Evolutionary conservation across 1,140 invertebrate species (phyloP).

Genomic region (Trialeurodes vaporariorum): DNA sequence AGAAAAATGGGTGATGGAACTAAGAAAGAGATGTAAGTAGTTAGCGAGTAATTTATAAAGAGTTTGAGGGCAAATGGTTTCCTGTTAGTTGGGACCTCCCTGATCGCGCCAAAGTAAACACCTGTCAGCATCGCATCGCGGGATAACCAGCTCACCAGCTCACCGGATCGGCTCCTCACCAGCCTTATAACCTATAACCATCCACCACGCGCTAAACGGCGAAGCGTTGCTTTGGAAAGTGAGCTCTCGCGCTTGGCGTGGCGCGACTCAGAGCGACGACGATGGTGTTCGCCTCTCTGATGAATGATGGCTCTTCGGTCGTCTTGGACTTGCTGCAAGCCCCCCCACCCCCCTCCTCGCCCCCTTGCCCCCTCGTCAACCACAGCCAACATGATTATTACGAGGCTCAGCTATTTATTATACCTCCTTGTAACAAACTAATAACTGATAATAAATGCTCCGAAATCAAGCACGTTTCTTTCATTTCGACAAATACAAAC

Average conservation of each 20-base stretch:
- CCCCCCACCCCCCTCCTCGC: background rate
- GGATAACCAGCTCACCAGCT: background rate
- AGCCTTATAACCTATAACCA: too few relatives aligned
- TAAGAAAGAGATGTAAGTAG: background rate
- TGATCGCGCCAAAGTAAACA: background rate
- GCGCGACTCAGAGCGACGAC: too few relatives aligned
- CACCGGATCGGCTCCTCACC: too few relatives aligned
- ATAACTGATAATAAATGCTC: conserved; percentile 1
- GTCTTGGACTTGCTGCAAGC: too few relatives aligned
- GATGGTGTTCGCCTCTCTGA: background rate
- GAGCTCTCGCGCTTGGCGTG: too few relatives aligned
- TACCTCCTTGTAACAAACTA: background rate
- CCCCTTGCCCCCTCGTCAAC: background rate
- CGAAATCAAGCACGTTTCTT: background rate
- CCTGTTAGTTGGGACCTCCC: background rate
- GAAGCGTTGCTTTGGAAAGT: too few relatives aligned
- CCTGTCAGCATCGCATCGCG: background rate
- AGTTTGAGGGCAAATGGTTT: background rate
- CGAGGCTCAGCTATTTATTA: background rate
- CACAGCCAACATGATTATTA: background rate
- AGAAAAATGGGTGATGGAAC: background rate
- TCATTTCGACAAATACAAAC: background rate
- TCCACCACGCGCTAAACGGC: too few relatives aligned
- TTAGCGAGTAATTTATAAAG: conserved; percentile 1
- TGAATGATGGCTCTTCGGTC: background rate